Conservation (phyloP, 1,140 invertebrate species). For the Metopolophium dirhodum region DNA sequence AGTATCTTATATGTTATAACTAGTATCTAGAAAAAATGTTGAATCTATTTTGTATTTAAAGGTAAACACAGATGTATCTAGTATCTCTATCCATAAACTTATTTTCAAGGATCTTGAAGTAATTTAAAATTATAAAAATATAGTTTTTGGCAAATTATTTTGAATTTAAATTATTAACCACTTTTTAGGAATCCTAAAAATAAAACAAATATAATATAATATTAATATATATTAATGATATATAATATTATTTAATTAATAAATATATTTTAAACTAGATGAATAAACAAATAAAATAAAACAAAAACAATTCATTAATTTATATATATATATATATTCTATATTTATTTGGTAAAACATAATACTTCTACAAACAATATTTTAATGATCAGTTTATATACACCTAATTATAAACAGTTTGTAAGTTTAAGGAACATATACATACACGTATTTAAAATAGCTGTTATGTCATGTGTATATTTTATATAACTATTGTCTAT, state of each 20-base stretch:
- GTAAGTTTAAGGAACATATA: not conserved
- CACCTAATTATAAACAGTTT: not conserved
- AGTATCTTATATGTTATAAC: no score
- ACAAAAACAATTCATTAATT: not conserved
- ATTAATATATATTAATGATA: no score
- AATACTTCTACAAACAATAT: not conserved
- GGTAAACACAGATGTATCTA: no score
- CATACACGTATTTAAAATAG: not conserved
- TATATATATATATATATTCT: not conserved
- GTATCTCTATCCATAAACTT: no score
- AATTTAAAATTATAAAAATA: no score
- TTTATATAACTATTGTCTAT: not conserved
- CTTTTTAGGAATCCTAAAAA: no score
- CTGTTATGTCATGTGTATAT: not conserved
- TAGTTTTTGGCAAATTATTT: no score
- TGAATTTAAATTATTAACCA: no score
- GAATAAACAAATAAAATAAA: not conserved
- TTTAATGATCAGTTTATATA: not conserved
- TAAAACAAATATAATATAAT: no score
- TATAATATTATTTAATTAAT: not conserved
- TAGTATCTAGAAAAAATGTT: no score
- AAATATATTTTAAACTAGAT: not conserved
- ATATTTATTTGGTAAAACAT: not conserved
- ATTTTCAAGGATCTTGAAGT: no score
- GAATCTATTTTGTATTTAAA: no score